Percentiles rank a stretch among this genome's conserved stretches.
Evolutionary conservation across 2,888 invertebrate genomes (phyloP).

Genomic region (Ormyrus pomaceus): DNA sequence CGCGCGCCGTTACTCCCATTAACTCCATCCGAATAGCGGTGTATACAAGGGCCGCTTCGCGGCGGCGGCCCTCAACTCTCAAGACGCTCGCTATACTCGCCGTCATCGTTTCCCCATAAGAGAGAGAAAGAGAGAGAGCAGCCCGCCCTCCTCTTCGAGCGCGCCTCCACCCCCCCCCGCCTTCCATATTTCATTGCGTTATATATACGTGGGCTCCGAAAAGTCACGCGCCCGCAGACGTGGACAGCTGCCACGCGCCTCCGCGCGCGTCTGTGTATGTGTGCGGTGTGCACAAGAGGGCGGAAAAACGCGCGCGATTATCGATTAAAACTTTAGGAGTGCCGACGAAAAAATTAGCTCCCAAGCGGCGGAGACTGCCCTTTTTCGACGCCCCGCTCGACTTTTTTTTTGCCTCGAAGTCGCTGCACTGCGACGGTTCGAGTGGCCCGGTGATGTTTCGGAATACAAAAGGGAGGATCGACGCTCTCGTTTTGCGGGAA

Average conservation of each 20-base stretch:
- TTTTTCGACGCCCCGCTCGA: constrained; percentile 3
- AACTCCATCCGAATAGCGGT: background rate
- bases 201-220: background rate
- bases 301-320: constrained; percentile 28
- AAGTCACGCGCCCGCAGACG: background rate
- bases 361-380: background rate
- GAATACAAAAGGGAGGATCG: no score
- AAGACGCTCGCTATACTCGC: no score
- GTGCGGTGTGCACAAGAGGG: background rate
- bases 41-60: no score
- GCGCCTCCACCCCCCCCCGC: background rate
- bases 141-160: constrained; percentile 8
- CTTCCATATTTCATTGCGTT: constrained; percentile 36
- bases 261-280: background rate
- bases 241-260: constrained; percentile 16
- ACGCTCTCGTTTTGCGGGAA: no score
- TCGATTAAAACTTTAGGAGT: constrained; percentile 42
- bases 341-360: constrained; percentile 21
- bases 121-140: no score
- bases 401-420: background rate
- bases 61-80: no score
- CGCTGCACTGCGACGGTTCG: no score
- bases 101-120: no score
- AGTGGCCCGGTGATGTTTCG: no score
- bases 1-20: background rate